Percentiles rank a stretch among this genome's conserved stretches.
Evolutionary conservation across 2,888 invertebrate species (phyloP).

Genomic region (Thelaira solivaga): DNA sequence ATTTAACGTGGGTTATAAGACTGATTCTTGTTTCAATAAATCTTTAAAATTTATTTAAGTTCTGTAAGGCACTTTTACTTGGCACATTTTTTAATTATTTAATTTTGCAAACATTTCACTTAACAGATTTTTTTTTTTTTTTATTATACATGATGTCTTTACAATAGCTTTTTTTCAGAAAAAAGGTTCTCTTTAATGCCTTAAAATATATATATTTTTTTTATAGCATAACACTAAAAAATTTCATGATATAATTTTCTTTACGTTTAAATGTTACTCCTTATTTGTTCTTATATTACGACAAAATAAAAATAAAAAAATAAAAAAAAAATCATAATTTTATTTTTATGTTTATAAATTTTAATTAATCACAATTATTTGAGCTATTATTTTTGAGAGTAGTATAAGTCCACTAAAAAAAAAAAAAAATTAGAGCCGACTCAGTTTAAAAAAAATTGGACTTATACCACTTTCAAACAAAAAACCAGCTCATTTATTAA

Average conservation of each 20-base stretch:
- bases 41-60: neutral
- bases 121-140: neutral
- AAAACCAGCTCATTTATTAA: no score
- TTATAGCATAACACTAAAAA: neutral
- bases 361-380: no score
- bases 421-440: no score
- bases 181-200: constrained; percentile 1
- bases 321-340: no score
- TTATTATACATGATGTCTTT: neutral
- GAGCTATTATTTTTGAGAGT: no score
- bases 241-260: neutral
- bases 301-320: no score
- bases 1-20: constrained; percentile 26
- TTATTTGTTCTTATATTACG: constrained; percentile 44
- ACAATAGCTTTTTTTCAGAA: no score
- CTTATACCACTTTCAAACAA: no score
- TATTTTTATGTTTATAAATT: constrained; percentile 17
- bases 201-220: neutral
- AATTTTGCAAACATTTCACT: neutral
- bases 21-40: neutral
- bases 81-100: constrained; percentile 46
- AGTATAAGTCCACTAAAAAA: no score
- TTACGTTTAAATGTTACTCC: constrained; percentile 10
- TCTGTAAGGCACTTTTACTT: constrained; percentile 53
- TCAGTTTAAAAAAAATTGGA: no score